A percentile compares a stretch with the other conserved stretches of the same genome.
Evolutionary conservation across 2,113 vertebrate species (phyloP).

Genomic region (human (Homo sapiens)): GRCh38 chr9:6308501-6309000

Average conservation of each 20-base stretch:
- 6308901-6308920: background rate
- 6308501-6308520: too few relatives aligned
- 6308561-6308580: too few relatives aligned
- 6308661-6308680: background rate
- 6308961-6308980: background rate
- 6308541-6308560: too few relatives aligned
- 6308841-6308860: background rate
- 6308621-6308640: background rate
- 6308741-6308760: background rate
- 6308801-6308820: background rate
- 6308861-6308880: background rate
- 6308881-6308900: background rate
- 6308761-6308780: background rate
- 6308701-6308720: background rate
- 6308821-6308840: background rate
- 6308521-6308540: too few relatives aligned
- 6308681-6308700: background rate
- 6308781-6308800: background rate
- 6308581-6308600: background rate
- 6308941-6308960: background rate
- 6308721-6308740: background rate
- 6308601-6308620: background rate
- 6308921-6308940: background rate
- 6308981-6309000: background rate
- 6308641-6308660: constrained; percentile 8